Conservation (phyloP, 2,797 vertebrate genomes). For the Cephalopachus bancanus region DNA sequence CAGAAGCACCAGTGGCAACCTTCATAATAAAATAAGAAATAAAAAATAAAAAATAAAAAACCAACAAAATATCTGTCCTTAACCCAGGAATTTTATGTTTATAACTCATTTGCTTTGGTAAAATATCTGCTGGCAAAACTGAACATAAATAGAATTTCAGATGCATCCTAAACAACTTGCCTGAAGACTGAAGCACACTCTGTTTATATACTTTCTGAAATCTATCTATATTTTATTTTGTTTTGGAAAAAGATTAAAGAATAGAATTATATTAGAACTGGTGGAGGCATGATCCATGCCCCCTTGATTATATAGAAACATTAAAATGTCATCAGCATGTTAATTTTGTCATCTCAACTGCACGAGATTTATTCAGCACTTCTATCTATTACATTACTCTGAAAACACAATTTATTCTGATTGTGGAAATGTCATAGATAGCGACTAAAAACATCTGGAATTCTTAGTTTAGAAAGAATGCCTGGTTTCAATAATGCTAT, state of each 20-base stretch:
- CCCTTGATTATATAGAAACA: conserved; percentile 91
- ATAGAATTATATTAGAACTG: conserved; percentile 87
- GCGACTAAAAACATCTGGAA: conserved; percentile 90
- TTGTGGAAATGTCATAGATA: conserved; percentile 90
- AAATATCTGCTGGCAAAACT: conserved; percentile 83
- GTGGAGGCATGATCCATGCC: conserved; percentile 90
- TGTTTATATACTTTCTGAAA: conserved; percentile 80
- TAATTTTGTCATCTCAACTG: conserved; percentile 91
- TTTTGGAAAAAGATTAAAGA: conserved; percentile 88
- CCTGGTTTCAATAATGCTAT: conserved; percentile 86
- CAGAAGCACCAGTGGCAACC: not conserved
- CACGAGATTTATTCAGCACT: conserved; percentile 90
- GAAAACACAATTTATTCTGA: conserved; percentile 91
- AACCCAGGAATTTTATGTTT: conserved; percentile 66
- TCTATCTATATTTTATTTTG: conserved; percentile 83
- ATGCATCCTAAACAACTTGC: conserved; percentile 69
- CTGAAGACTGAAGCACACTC: conserved; percentile 74
- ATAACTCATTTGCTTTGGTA: conserved; percentile 77
- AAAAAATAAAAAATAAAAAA: not conserved
- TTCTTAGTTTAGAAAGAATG: conserved; percentile 88
- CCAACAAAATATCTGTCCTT: conserved; percentile 61
- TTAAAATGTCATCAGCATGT: conserved; percentile 93
- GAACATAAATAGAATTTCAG: conserved; percentile 67
- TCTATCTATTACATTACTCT: conserved; percentile 91
- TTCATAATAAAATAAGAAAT: conserved; percentile 24